Percentiles rank a stretch among this genome's conserved stretches.
Conservation (phyloP, 2,797 vertebrate genomes). For the Rhynchonycteris naso region DNA sequence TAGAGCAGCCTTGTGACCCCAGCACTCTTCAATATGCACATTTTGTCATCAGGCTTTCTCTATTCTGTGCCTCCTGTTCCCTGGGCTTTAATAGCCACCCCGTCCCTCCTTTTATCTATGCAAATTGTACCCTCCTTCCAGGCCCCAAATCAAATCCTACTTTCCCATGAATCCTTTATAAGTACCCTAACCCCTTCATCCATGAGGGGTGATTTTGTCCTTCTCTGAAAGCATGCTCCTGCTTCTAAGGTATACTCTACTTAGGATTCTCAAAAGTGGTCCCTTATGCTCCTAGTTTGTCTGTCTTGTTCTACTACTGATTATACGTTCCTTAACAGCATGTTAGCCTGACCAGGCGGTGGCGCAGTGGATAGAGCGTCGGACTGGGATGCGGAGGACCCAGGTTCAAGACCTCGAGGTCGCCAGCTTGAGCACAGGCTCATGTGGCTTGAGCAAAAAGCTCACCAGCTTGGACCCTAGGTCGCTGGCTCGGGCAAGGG, state of each 20-base stretch:
- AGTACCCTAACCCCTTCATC: background rate
- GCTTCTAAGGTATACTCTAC: background rate
- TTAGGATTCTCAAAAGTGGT: background rate
- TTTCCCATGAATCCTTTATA: conserved; percentile 7
- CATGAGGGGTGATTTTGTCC: background rate
- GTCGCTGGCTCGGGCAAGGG: too few relatives aligned
- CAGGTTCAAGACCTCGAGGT: too few relatives aligned
- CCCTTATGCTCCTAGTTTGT: background rate
- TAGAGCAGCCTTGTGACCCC: background rate
- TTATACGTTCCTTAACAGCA: background rate
- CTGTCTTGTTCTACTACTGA: background rate
- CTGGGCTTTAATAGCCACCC: background rate
- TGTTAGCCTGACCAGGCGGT: background rate
- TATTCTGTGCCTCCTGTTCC: background rate
- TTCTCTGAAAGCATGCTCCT: conserved; percentile 9
- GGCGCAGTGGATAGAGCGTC: too few relatives aligned
- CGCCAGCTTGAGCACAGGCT: too few relatives aligned
- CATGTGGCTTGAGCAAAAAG: too few relatives aligned
- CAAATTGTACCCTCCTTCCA: background rate
- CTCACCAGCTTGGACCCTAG: too few relatives aligned
- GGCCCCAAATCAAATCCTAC: background rate
- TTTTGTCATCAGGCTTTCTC: background rate
- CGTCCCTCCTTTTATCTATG: background rate
- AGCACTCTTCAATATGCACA: background rate
- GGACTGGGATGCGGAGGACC: too few relatives aligned